Conservation (phyloP, 1,140 invertebrate species). For the Bacillus rossius region DNA sequence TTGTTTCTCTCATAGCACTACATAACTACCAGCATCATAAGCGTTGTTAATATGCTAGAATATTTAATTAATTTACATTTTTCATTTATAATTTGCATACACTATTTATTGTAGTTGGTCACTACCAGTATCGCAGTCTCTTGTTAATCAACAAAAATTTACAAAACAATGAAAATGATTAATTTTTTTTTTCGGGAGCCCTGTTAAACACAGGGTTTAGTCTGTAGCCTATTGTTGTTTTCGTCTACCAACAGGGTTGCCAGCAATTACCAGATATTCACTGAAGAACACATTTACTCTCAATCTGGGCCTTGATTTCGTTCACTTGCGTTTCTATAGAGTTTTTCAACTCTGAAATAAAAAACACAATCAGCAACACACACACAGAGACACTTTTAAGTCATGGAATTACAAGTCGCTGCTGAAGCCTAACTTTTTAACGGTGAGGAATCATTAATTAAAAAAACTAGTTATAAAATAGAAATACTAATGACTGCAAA, state of each 20-base stretch:
- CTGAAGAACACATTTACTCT: conserved; percentile 90
- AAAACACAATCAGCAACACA: not conserved
- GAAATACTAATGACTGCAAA: no score
- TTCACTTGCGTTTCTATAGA: conserved; percentile 91
- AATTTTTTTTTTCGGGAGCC: not conserved
- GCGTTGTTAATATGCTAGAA: conserved; percentile 6
- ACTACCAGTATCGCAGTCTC: conserved; percentile 16
- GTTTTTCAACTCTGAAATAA: conserved; percentile 80
- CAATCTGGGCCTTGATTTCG: conserved; percentile 89
- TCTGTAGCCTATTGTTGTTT: not conserved
- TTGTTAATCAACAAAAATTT: conserved; percentile 15
- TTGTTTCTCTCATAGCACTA: conserved; percentile 9
- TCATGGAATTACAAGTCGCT: no score
- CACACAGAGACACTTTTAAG: no score
- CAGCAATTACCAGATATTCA: conserved; percentile 31
- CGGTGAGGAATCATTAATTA: no score
- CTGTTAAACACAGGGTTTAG: not conserved
- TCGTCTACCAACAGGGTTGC: not conserved
- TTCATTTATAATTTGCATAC: conserved; percentile 1
- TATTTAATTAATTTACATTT: conserved; percentile 8
- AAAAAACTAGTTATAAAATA: no score
- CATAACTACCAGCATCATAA: conserved; percentile 14
- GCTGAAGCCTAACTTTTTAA: no score
- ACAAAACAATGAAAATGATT: conserved; percentile 9
- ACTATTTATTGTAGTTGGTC: conserved; percentile 12